Evolutionary conservation across 2,888 invertebrate genomes (phyloP).

Genomic region (Microplitis manilae): DNA sequence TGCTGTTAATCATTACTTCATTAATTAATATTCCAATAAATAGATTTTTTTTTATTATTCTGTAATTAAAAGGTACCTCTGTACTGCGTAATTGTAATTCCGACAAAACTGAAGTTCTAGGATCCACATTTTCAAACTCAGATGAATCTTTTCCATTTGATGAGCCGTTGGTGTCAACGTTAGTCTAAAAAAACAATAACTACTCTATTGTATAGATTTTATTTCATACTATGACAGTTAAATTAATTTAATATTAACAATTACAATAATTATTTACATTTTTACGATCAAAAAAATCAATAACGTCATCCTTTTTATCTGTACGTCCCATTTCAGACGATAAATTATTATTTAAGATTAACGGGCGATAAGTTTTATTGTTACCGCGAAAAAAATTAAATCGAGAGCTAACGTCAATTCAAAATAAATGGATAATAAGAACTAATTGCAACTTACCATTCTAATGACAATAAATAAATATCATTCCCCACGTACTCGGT

Average conservation of each 20-base stretch:
- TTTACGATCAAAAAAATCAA: background rate
- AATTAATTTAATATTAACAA: background rate
- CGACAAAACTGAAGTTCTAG: slow-evolving; percentile 62
- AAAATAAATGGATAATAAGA: background rate
- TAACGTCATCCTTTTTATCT: background rate
- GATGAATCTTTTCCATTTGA: slow-evolving; percentile 60
- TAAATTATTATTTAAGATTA: background rate
- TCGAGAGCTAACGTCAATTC: background rate
- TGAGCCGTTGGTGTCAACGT: slow-evolving; percentile 56
- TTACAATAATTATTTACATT: slow-evolving; percentile 4
- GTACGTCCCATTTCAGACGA: background rate
- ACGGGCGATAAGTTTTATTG: background rate
- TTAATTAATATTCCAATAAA: slow-evolving; percentile 52
- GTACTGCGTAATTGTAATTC: slow-evolving; percentile 66
- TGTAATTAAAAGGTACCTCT: slow-evolving; percentile 58
- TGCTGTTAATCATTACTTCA: slow-evolving; percentile 71
- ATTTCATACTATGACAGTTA: background rate
- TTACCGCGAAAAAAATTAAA: background rate
- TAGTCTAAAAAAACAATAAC: slow-evolving; percentile 53
- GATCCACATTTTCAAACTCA: slow-evolving; percentile 56
- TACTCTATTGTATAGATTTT: background rate
- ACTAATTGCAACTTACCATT: background rate
- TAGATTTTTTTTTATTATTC: slow-evolving; percentile 16
- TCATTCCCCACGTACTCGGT: background rate
- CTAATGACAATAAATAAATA: background rate